Percentiles rank a stretch among this genome's conserved stretches.
Conservation (phyloP, 1,140 invertebrate genomes). For the Triops cancriformis region DNA sequence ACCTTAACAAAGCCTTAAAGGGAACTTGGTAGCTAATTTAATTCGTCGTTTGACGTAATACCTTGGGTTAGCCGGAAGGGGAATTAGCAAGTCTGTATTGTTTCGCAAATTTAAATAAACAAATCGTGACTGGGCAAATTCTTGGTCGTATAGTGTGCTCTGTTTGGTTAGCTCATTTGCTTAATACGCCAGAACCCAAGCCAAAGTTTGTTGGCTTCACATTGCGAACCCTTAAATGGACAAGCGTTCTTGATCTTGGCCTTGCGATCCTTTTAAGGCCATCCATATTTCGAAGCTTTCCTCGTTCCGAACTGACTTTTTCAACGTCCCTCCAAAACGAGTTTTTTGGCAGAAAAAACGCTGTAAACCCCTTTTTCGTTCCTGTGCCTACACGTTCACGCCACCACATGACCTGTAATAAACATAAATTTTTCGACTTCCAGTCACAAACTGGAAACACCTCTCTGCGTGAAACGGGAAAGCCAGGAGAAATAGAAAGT, state of each 20-base stretch:
- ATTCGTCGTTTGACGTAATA: too few species aligned
- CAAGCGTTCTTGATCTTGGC: conserved; percentile 5
- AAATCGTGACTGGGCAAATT: neutral
- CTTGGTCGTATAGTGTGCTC: neutral
- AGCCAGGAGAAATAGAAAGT: neutral
- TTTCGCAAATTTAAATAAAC: neutral
- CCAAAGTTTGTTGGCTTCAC: conserved; percentile 1
- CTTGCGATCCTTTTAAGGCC: neutral
- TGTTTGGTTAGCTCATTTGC: neutral
- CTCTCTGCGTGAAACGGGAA: neutral
- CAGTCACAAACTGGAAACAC: neutral
- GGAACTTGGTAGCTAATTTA: too few species aligned
- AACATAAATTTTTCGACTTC: neutral
- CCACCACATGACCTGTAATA: neutral
- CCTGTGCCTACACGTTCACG: neutral
- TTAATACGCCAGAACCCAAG: neutral
- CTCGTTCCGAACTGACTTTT: neutral
- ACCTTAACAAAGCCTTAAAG: neutral
- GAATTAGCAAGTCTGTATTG: neutral
- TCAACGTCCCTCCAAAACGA: neutral
- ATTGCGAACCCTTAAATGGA: conserved; percentile 8
- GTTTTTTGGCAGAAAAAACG: neutral
- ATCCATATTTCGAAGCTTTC: neutral
- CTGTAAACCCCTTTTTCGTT: neutral
- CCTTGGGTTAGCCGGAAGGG: too few species aligned